Evolutionary conservation across 1,140 invertebrate genomes (phyloP).

Genomic region (Drosophila kanapiae): DNA sequence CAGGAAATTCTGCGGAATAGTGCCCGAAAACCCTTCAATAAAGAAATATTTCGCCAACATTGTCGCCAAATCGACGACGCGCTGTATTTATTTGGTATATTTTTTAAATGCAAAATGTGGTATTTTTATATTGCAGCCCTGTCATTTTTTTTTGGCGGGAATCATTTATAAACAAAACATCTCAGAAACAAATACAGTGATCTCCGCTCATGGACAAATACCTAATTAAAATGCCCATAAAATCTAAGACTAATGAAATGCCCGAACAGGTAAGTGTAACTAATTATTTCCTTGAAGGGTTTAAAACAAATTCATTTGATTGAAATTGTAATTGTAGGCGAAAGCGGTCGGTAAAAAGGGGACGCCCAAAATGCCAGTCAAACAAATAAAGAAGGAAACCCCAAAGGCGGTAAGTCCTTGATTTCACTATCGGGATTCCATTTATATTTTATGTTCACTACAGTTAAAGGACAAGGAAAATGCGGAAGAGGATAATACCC

Average conservation of each 20-base stretch:
- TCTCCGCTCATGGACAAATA: slow-evolving; percentile 58
- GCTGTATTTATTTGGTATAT: neutral
- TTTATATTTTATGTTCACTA: neutral
- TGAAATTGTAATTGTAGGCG: slow-evolving; percentile 5
- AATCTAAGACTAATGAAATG: slow-evolving; percentile 21
- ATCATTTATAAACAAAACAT: slow-evolving; percentile 22
- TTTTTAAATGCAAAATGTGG: neutral
- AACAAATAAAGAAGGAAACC: slow-evolving; percentile 10
- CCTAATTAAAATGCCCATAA: slow-evolving; percentile 58
- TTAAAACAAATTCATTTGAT: neutral
- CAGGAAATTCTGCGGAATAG: too few species aligned
- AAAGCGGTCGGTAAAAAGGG: slow-evolving; percentile 18
- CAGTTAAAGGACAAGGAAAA: slow-evolving; percentile 39
- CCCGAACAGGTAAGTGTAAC: slow-evolving; percentile 26
- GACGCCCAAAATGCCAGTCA: slow-evolving; percentile 20
- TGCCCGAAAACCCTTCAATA: too few species aligned
- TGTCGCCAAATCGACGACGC: too few species aligned
- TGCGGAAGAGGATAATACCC: slow-evolving; percentile 22
- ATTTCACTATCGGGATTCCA: neutral
- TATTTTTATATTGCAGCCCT: neutral
- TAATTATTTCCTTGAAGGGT: fast-evolving
- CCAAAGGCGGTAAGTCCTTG: neutral
- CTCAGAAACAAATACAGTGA: neutral
- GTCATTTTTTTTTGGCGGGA: slow-evolving; percentile 54
- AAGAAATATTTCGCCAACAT: too few species aligned